Evolutionary conservation across 2,888 invertebrate genomes (phyloP), one percentile per base, ranked within the genome.

Genomic region (Celastrina argiolus): DNA sequence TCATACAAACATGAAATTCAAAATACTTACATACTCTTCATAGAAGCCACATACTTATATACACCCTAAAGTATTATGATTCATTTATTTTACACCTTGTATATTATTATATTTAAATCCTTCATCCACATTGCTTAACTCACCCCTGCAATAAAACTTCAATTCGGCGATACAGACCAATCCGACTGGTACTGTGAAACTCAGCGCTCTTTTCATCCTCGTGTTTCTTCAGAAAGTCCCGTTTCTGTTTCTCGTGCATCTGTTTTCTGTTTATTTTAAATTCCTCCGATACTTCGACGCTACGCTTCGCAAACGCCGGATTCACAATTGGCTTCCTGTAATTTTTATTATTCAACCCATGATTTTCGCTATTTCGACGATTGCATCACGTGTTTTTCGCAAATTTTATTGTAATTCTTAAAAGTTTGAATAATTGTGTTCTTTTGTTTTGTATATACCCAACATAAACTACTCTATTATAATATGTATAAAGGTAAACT

Each of bases 141-240:
- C 81, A 95, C 95, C 93, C 93, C 73, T 88, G 88, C 66, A 95
- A 83, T 82, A 95, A 88, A 73, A 90, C 88, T 82, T 94, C 94
- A 70, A 95, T 87, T 87, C 94, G 94, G 73, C 86, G 89, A 81
- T 94, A 95, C 65, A 95, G 87, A 70, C 92, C 91, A 66, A 92
- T 87, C 72, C 95, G 91, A 73, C 93, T 93, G 72, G 92, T 89
- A 72, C 94, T 92, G 81, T 95, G 94, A 79, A 93, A 92, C 74
- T 92, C 92, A 59, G 87, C 76, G 74, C 74, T 81, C 18, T 74
- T 75, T 63, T 71, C 73, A 67, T 77, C 80, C 79, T 82, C 81
- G 73, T 78, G 74, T 71, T 77, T 79, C 76, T 86, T 83, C 78
- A 88, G 79, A 82, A 87, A 85, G 74, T 81, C 81, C 64, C 86